These are phyloP conservation scores for Peucedramus taeniatus DNA, from an alignment of 2,113 vertebrate species.

Conservation along the genomic window DNA sequence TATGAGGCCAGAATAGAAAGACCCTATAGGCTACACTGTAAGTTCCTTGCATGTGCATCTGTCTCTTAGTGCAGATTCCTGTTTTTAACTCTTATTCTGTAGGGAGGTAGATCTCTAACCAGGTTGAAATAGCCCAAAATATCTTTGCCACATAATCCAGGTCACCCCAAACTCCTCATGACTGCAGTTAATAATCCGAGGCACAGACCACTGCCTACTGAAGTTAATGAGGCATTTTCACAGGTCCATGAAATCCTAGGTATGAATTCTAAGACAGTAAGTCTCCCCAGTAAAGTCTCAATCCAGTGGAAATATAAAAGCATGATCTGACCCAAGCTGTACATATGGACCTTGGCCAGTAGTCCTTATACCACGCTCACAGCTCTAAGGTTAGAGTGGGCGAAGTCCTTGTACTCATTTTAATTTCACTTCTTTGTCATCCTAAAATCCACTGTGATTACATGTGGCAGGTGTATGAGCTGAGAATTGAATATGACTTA, in stretches of 20 bases:
- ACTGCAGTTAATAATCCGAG: neutral
- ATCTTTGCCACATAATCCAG: neutral
- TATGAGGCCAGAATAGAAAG: neutral
- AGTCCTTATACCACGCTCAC: neutral
- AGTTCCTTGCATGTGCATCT: neutral
- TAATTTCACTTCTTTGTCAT: neutral
- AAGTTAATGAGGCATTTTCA: neutral
- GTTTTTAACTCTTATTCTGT: neutral
- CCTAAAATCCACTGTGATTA: neutral
- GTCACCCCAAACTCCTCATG: neutral
- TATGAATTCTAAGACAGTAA: neutral
- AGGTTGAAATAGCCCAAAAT: neutral
- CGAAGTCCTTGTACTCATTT: neutral
- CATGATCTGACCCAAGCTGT: neutral
- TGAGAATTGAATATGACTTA: neutral
- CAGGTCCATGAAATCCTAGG: neutral
- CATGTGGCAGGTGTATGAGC: neutral
- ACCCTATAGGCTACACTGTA: no score
- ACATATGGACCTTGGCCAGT: neutral
- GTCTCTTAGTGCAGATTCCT: neutral
- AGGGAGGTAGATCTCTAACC: neutral
- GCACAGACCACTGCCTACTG: neutral
- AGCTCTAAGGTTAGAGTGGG: neutral
- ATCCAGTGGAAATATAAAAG: neutral
- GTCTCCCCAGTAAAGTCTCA: neutral